phyloP scores from a whole-genome alignment of 2,113 vertebrate genomes.

The Eidolon helvum region DNA sequence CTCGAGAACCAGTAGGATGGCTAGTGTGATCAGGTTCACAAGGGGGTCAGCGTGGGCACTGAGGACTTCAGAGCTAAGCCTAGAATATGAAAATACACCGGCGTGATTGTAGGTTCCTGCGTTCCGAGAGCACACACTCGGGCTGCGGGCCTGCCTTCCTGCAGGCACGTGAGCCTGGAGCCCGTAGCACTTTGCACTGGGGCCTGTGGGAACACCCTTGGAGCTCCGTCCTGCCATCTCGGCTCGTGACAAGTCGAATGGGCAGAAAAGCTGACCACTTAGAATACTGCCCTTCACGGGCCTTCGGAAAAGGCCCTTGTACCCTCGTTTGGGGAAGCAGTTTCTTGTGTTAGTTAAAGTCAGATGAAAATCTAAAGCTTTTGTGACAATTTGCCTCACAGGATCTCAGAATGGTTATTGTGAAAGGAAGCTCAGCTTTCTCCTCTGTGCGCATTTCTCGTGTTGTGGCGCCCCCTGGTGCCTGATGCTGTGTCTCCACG shows the following conservation, averaged over 20 bases:
- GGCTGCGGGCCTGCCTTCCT: not conserved
- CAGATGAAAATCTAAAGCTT: not conserved
- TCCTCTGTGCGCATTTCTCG: fast-evolving
- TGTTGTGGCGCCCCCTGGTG: not conserved
- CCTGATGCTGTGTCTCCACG: not conserved
- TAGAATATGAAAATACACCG: not conserved
- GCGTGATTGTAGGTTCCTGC: fast-evolving
- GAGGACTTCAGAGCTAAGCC: not conserved
- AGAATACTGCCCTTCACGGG: not conserved
- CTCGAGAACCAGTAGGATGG: not conserved
- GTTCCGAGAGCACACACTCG: too few species aligned
- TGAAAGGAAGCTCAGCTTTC: not conserved
- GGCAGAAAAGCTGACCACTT: not conserved
- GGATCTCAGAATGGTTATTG: not conserved
- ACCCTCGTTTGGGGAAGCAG: not conserved
- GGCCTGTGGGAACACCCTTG: too few species aligned
- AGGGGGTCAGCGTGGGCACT: too few species aligned
- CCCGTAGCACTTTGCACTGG: not conserved
- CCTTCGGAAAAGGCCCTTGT: not conserved
- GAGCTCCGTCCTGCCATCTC: too few species aligned
- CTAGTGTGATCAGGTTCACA: not conserved
- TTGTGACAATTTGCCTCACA: not conserved
- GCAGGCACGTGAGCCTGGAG: fast-evolving
- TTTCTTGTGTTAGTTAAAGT: not conserved
- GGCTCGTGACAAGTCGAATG: not conserved